phyloP scores from a whole-genome alignment of 2,797 vertebrate species.

The Poecilia wingei region DNA sequence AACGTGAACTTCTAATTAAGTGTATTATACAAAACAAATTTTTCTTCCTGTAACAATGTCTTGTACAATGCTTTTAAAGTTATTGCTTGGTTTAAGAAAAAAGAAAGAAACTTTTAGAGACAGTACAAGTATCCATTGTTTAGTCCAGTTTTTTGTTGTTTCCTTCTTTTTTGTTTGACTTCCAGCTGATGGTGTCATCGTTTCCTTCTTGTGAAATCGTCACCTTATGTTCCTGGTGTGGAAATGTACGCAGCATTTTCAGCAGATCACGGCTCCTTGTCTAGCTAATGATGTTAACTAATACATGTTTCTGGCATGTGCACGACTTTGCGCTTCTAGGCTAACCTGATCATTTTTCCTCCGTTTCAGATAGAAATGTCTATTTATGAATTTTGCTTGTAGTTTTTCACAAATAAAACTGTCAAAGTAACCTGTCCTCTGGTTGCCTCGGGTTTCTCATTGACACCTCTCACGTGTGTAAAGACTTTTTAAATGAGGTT shows the following conservation, averaged over 20 bases:
- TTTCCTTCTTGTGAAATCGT: slow-evolving; percentile 96
- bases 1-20: slow-evolving; percentile 91
- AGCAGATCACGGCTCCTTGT: slow-evolving; percentile 95
- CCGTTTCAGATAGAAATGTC: slow-evolving; percentile 99
- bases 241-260: slow-evolving; percentile 94
- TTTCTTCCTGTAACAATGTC: slow-evolving; percentile 91
- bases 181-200: slow-evolving; percentile 93
- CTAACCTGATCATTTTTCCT: slow-evolving; percentile 92
- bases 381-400: slow-evolving; percentile 99
- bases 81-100: slow-evolving; percentile 85
- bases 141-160: slow-evolving; percentile 69
- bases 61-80: slow-evolving; percentile 94
- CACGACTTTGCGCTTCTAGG: slow-evolving; percentile 98
- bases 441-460: slow-evolving; percentile 73
- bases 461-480: not conserved
- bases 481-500: not conserved
- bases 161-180: slow-evolving; percentile 73
- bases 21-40: slow-evolving; percentile 94
- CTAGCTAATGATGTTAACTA: slow-evolving; percentile 98
- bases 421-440: slow-evolving; percentile 88
- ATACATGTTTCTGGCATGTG: slow-evolving; percentile 99
- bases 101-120: slow-evolving; percentile 82
- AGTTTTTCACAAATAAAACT: slow-evolving; percentile 99
- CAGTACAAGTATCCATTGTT: slow-evolving; percentile 74
- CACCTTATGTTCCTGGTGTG: slow-evolving; percentile 93